Evolutionary conservation across 2,113 vertebrate species (phyloP), one percentile per base, ranked within the genome.

Genomic region (Arvicanthis niloticus): DNA sequence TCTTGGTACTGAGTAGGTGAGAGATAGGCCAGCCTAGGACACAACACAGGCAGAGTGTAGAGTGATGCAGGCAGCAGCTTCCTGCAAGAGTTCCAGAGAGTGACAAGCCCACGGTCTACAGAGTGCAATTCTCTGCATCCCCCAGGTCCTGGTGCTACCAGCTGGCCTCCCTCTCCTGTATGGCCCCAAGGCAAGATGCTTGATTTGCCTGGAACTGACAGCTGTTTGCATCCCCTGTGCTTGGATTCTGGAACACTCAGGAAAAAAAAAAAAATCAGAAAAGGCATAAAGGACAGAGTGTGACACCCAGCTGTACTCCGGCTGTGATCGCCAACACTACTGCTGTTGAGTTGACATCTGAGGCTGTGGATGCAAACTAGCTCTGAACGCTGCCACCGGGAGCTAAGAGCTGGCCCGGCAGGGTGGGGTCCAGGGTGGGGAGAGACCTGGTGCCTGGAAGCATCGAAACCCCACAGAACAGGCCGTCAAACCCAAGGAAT

Each of bases 331-430:
- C 5, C 53, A 89, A 22, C 22, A 11, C 87, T 72, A 4, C 10
- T 95, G 89, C 82, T 81, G 72, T 94, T 26, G 16, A 45, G 72
- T 7, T 6, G 45, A 91, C 88, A 84, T 77, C 65, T 88, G 80
- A 91, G 56, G 40, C 88, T 48, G 19, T 67, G 31, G 65, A 4
- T 51, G 31, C 53, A 94, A 73, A 87, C 87, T 17, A 91, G 60
- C 73, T 68, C 92, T 75, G 40, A 11, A 89, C 73, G 1, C 82
- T 68, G 31, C 85, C 65, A 31, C 17, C 51, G n/a, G 58, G 62
- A 17, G 73, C 17, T 40, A 68, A 75, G 58, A 53, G 45, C 93
- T 26, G 21, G 84, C 11, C 53, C 40, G 26, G 22, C 37, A 16
- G 13, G 92, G 37, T 31, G 3, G 60, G 67, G 68, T 56, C 51